Evolutionary conservation across 2,888 invertebrate species (phyloP), one percentile per base, ranked within the genome.

Genomic region (Opisthograptis luteolata): DNA sequence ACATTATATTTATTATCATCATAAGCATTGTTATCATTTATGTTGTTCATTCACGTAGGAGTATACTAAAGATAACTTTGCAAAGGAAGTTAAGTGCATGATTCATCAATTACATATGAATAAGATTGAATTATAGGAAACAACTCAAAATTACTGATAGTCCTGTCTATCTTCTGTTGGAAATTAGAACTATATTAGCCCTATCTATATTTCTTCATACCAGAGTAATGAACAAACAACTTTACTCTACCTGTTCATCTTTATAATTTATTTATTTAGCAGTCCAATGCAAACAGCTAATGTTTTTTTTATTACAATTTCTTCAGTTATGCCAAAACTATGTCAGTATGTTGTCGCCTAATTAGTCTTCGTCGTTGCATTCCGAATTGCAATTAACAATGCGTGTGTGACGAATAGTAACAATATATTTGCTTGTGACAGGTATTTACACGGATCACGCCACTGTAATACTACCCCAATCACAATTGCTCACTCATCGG

Each of bases 311-410:
- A n/a, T n/a, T n/a, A n/a, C n/a, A n/a, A n/a, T n/a, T n/a, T n/a
- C n/a, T n/a, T n/a, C n/a, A n/a, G n/a, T n/a, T n/a, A n/a, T n/a
- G n/a, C n/a, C n/a, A n/a, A n/a, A n/a, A 6, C 37, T 17, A 34
- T 40, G 55, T 44, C 43, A 45, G 35, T 41, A 28, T 17, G 27
- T 10, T 44, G 17, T 14, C 34, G 24, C 22, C 37, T 17, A 46
- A 50, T 54, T 45, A 46, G 24, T 39, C 31, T 19, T 19, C 47
- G 35, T 41, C 58, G 60, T 58, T 57, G 42, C 57, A 55, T 42
- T 49, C 58, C 50, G 64, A 64, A 65, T 70, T 73, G 72, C 66
- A 71, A 76, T 74, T 73, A 76, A 65, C 65, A 68, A 64, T 58
- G 62, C 64, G 55, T 63, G 58, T 62, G 62, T 62, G n/a, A n/a